Conservation (phyloP, 2,113 vertebrate species). For the Eubucco bourcierii region DNA sequence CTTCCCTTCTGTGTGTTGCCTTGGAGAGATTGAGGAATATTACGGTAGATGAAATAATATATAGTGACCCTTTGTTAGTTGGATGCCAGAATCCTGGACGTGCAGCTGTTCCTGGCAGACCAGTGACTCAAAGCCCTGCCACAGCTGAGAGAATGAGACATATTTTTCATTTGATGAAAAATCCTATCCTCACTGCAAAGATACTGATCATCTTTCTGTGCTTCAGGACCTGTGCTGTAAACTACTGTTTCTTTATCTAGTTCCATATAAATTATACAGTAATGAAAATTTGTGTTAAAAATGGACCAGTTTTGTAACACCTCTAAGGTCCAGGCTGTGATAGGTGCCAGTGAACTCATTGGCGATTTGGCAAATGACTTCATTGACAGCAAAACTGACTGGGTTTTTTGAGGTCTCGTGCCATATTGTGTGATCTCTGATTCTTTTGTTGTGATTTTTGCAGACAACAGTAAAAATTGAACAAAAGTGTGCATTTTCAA, state of each 20-base stretch:
- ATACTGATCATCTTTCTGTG: neutral
- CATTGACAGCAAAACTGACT: neutral
- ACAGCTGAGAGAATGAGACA: neutral
- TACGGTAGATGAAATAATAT: neutral
- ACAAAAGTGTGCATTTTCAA: neutral
- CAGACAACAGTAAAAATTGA: neutral
- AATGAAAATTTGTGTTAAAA: neutral
- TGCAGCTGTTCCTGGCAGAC: constrained; percentile 48
- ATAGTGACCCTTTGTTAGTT: neutral
- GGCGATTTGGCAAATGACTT: constrained; percentile 27
- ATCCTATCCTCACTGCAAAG: neutral
- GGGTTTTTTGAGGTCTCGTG: neutral
- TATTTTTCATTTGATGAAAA: constrained; percentile 1
- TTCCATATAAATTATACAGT: neutral
- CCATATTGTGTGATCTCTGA: neutral
- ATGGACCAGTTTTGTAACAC: neutral
- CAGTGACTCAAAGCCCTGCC: neutral
- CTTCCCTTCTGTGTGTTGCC: neutral
- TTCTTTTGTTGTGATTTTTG: neutral
- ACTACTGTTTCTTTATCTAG: neutral
- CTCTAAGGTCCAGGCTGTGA: neutral
- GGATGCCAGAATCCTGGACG: neutral
- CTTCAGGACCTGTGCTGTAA: neutral
- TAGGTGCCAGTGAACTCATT: neutral
- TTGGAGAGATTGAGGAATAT: neutral